Conservation (phyloP, 1,140 invertebrate genomes). For the Lycorma delicatula region DNA sequence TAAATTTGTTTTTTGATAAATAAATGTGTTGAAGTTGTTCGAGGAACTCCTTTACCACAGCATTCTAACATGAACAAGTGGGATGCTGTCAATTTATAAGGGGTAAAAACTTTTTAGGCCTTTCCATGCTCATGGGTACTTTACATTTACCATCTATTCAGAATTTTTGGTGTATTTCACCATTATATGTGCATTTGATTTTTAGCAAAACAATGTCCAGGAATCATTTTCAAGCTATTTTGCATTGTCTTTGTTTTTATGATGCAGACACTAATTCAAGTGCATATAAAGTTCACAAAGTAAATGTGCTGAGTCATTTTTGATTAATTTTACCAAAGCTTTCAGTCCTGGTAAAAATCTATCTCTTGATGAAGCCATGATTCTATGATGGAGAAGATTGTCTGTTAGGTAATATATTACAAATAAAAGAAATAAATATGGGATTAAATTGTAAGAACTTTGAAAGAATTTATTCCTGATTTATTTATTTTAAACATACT, state of each 20-base stretch:
- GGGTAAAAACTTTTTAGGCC: not conserved
- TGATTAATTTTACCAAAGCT: not conserved
- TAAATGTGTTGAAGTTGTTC: not conserved
- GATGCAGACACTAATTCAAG: not conserved
- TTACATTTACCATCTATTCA: not conserved
- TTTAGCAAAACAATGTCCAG: not conserved
- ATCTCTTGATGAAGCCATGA: not conserved
- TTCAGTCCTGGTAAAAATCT: not conserved
- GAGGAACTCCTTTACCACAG: not conserved
- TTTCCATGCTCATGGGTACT: not conserved
- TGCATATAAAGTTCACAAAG: not conserved
- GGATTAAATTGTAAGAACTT: no score
- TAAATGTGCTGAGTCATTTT: not conserved
- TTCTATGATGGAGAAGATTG: not conserved
- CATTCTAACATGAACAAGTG: conserved; percentile 9
- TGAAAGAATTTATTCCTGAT: no score
- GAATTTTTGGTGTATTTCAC: conserved; percentile 2
- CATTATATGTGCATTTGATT: not conserved
- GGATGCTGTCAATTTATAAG: not conserved
- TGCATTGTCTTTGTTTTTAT: not conserved
- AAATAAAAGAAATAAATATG: no score
- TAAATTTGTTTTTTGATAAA: not conserved
- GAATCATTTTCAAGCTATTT: not conserved
- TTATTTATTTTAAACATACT: no score
- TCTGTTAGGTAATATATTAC: no score